Percentiles rank a stretch among this genome's conserved stretches.
Evolutionary conservation across 2,113 vertebrate species (phyloP).

Genomic region (Tupaia chinensis): DNA sequence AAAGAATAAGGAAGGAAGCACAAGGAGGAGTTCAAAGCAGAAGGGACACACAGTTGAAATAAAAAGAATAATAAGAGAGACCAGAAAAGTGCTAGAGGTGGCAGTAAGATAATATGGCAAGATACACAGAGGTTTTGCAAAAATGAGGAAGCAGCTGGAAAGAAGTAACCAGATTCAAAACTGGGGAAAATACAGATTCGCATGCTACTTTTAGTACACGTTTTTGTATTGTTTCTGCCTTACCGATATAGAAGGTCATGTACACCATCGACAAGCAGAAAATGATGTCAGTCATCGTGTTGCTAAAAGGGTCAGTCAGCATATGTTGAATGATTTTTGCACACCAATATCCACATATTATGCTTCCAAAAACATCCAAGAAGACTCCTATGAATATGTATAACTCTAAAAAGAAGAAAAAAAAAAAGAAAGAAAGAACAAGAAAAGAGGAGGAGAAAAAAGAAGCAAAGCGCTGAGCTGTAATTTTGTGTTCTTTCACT

Average conservation of each 20-base stretch:
- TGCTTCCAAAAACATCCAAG: conserved; percentile 59
- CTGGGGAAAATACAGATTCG: not conserved
- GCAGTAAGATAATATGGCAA: not conserved
- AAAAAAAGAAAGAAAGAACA: not conserved
- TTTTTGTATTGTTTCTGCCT: conserved; percentile 39
- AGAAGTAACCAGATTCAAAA: not conserved
- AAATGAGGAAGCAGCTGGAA: not conserved
- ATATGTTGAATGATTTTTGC: conserved; percentile 63
- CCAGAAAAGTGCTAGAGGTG: not conserved
- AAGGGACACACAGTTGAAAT: not conserved
- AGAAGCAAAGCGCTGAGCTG: not conserved
- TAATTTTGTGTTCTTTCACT: not conserved
- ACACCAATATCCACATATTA: conserved; percentile 58
- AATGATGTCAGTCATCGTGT: conserved; percentile 57
- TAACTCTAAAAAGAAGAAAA: conserved; percentile 48
- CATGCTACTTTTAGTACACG: not conserved
- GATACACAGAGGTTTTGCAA: not conserved
- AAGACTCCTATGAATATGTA: not conserved
- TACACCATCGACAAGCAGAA: conserved; percentile 79
- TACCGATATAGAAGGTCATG: conserved; percentile 79
- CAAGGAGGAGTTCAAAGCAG: not conserved
- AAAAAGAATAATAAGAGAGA: not conserved
- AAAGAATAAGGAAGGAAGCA: not conserved
- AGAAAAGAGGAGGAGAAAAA: not conserved
- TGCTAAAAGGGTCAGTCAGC: conserved; percentile 69